These are phyloP conservation scores for Crossaster papposus DNA, from an alignment of 53 echinoderm and acorn worm genomes.

Conservation along the genomic window DNA sequence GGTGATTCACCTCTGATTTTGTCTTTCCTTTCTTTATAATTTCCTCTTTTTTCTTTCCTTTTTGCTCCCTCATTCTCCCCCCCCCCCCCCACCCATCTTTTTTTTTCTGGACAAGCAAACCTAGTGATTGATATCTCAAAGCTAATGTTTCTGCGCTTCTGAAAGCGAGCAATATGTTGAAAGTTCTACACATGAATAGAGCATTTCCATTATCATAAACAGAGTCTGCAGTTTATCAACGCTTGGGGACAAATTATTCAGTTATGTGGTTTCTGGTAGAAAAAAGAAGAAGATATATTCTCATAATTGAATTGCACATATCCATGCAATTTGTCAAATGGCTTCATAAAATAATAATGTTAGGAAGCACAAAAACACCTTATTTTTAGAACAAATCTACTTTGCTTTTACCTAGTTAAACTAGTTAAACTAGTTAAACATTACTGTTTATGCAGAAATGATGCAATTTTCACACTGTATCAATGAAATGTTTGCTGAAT, in stretches of 20 bases:
- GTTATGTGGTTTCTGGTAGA: neutral
- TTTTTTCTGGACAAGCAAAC: conserved; percentile 4
- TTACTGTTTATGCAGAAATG: no score
- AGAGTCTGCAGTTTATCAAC: neutral
- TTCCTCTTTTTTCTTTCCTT: neutral
- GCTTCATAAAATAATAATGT: neutral
- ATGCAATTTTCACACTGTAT: no score
- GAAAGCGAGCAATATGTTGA: neutral
- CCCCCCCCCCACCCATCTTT: no score
- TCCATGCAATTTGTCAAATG: neutral
- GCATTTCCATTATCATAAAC: neutral
- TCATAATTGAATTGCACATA: neutral
- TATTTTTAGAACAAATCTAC: no score
- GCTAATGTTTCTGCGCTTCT: neutral
- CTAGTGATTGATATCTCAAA: conserved; percentile 32
- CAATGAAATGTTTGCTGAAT: no score
- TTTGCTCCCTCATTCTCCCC: neutral
- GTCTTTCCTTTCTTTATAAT: neutral
- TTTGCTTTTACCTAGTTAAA: no score
- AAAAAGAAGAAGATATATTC: neutral
- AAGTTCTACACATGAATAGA: neutral
- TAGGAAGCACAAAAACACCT: no score
- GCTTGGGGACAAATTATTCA: neutral
- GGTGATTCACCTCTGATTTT: conserved; percentile 58
- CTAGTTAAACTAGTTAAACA: no score